phyloP scores from a whole-genome alignment of 2,797 vertebrate species.

The Falco naumanni region DNA sequence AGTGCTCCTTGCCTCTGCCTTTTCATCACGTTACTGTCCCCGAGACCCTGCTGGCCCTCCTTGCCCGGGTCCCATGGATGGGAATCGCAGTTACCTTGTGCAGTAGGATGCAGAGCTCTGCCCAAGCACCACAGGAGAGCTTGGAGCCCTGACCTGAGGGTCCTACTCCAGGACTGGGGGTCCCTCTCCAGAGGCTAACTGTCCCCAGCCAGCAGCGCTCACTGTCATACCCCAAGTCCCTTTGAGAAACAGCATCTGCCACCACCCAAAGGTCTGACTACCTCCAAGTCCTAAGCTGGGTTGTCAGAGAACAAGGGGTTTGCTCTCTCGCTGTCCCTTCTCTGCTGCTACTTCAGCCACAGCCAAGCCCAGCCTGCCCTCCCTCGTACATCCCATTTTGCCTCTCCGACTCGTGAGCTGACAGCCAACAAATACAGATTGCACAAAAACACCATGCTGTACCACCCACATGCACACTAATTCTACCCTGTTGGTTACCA shows the following conservation, averaged over 20 bases:
- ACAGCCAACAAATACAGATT: background rate
- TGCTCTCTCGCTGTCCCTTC: background rate
- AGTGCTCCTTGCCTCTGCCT: background rate
- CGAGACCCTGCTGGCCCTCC: background rate
- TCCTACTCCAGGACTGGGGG: background rate
- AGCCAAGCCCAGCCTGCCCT: background rate
- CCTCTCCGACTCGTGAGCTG: background rate
- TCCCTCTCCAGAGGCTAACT: background rate
- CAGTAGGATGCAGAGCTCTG: background rate
- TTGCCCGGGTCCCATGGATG: rapidly evolving
- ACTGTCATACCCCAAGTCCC: background rate
- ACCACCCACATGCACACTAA: rapidly evolving
- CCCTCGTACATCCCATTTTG: rapidly evolving
- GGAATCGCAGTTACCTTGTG: rapidly evolving
- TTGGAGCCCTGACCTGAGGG: background rate
- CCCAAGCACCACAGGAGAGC: rapidly evolving
- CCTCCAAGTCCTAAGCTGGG: too few species aligned
- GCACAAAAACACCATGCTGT: too few species aligned
- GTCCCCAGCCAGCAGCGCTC: background rate
- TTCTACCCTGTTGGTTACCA: too few species aligned
- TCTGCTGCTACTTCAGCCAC: background rate
- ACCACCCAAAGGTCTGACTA: background rate
- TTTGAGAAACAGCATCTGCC: background rate
- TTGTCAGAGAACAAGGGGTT: background rate
- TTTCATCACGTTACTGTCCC: background rate